Evolutionary conservation across 2,888 invertebrate species (phyloP), one percentile per base, ranked within the genome.

Genomic region (Vesta saturnalis): DNA sequence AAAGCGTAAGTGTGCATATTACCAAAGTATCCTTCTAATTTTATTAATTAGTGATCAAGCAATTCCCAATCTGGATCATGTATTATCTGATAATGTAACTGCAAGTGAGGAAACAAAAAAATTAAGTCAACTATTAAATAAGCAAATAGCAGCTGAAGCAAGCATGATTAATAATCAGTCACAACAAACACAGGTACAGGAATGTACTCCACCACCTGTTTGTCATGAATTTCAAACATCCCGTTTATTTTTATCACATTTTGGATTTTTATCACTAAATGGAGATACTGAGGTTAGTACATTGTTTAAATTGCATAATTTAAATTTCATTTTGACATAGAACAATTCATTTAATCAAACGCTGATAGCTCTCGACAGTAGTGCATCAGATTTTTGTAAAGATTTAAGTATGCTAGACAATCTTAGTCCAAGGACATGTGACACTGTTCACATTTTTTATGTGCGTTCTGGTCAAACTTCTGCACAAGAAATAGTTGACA

Each of bases 161-260:
- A 81, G 79, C 71, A 71, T 82, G 54, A 71, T 76, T 57, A 74
- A 77, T 16, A 70, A 73, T 8, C 79, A 80, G 56, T 70, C 77
- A 1, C 68, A 72, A n/a, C 64, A 72, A 12, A 66, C 86, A 1
- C 86, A 90, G 85, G 85, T 87, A 0, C 90, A 91, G 10, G 95
- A 95, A 80, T 94, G 93, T 74, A 85, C 88, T 0, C 92, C 95
- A 1, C 95, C 94, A 0, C 87, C 91, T 1, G 91, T 94, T 1
- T 94, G 94, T 75, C 93, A 95, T 64, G 96, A 97, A 81, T 98
- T 97, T 81, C 97, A 98, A 85, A 97, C 98, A 0, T 95, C 98
- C 1, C 88, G 99, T 58, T 86, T 99, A 21, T 96, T 99, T 82
- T 86, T 99, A 15, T 96, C 97, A 1, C 97, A 99, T 84, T 96